Base-by-base conservation (phyloP, 2,113 vertebrate genomes). In the Stegastes partitus region DNA sequence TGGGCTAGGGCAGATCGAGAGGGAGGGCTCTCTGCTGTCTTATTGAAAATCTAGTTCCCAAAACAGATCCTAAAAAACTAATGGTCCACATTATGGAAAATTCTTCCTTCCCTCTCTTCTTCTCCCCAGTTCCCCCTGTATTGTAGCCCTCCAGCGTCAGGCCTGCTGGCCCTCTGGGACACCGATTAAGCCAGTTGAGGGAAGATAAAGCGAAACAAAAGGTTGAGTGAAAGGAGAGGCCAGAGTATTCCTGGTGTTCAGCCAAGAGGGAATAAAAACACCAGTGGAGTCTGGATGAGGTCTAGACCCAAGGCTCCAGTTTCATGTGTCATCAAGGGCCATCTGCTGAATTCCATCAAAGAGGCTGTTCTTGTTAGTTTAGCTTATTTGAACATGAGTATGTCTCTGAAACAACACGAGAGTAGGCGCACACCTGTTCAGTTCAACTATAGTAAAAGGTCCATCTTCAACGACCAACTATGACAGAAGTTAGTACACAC, bases 201-300 rank as follows among this genome's bases (percentile, higher is more conserved):
- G 49, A 45, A 61, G 63, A 80, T 66, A 15, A 80, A 72, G 68
- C 25, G 10, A 81, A 81, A 87, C 81, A 81, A 87, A 78, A 47
- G 54, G 19, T 57, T 8, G 49, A 74, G 44, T 78, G 81, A 34
- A 34, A 34, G 31, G 31, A 34, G 7, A 34, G 31, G 31, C 31
- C 31, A 34, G 31, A 34, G 31, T 34, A 2, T 9, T 34, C 8
- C 56, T 73, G 57, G 42, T 64, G 28, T 68, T 59, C 51, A 18
- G 84, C 75, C 79, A 67, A 67, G 45, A 55, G 55, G 51, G 75
- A 71, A 79, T 76, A 75, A 82, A 39, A 44, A 42, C 55, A 72
- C 31, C 31, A 34, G 37, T 28, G 44, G 67, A 67, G 76, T 45
- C 50, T 58, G 69, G 49, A 62, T 21, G 49, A 57, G 67, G 77